Conservation (phyloP, 1,140 invertebrate species). For the Antheraea mylitta region DNA sequence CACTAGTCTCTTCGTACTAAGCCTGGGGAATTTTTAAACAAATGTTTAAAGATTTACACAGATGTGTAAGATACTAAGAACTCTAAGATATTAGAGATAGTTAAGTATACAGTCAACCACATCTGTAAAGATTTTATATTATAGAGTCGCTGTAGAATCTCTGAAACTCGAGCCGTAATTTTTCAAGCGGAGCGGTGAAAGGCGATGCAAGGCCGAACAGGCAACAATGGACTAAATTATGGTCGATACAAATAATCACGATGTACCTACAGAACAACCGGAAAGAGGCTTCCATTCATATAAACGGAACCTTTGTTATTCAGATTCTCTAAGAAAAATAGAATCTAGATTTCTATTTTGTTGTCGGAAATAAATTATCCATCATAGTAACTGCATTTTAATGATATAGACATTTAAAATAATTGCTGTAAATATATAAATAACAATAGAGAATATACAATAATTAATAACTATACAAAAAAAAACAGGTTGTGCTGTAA, state of each 20-base stretch:
- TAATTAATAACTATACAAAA: too few relatives aligned
- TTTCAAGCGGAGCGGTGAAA: conserved; percentile 54
- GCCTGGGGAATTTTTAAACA: too few relatives aligned
- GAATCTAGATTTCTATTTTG: conserved; percentile 4
- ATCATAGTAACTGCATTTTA: background rate
- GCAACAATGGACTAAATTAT: conserved; percentile 54
- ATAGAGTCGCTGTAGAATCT: background rate
- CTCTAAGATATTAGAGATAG: too few relatives aligned
- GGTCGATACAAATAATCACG: conserved; percentile 32
- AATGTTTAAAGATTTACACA: too few relatives aligned
- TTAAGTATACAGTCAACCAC: background rate
- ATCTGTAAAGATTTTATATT: background rate
- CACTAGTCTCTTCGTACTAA: too few relatives aligned
- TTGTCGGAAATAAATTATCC: background rate
- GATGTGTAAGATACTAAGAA: too few relatives aligned
- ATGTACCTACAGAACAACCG: conserved; percentile 28
- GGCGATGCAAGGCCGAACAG: conserved; percentile 45
- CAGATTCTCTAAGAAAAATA: conserved; percentile 16
- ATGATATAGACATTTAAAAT: background rate
- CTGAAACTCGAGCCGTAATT: conserved; percentile 49
- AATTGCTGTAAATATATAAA: too few relatives aligned
- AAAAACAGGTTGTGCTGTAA: too few relatives aligned
- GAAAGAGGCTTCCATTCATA: conserved; percentile 43
- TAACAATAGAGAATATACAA: too few relatives aligned
- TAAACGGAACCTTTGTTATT: conserved; percentile 41